Evolutionary conservation across 2,888 invertebrate genomes (phyloP).

Genomic region (Drosophila niveifrons): DNA sequence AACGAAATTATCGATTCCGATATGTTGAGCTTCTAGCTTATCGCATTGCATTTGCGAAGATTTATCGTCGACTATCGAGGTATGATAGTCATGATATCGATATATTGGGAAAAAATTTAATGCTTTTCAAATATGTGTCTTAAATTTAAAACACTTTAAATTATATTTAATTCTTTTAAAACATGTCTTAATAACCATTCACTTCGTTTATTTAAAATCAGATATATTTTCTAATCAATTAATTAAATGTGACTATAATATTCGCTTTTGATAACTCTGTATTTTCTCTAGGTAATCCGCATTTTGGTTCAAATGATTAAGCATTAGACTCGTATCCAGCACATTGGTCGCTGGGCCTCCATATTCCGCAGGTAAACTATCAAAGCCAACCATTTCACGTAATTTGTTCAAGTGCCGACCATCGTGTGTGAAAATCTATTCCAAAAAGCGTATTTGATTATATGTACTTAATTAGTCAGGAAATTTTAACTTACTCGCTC

Average conservation of each 20-base stretch:
- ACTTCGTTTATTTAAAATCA: background rate
- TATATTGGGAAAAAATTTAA: background rate
- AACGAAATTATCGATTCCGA: constrained; percentile 14
- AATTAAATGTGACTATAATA: constrained; percentile 1
- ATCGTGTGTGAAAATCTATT: constrained; percentile 81
- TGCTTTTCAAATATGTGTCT: background rate
- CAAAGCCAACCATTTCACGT: constrained; percentile 81
- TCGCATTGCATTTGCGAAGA: background rate
- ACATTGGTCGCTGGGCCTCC: constrained; percentile 81
- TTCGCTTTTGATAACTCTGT: constrained; percentile 74
- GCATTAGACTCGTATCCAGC: constrained; percentile 76
- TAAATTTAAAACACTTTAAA: too few species aligned
- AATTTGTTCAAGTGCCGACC: constrained; percentile 81
- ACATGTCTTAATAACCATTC: background rate
- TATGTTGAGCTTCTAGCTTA: background rate
- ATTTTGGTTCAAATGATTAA: constrained; percentile 76
- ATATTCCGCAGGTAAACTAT: constrained; percentile 81
- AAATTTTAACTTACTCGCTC: constrained; percentile 69
- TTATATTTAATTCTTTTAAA: background rate
- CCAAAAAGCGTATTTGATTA: background rate
- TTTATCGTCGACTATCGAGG: background rate
- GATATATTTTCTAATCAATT: background rate
- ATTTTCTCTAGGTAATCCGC: constrained; percentile 75
- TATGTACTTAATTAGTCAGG: background rate
- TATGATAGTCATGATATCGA: background rate